Evolutionary conservation across 2,113 vertebrate species (phyloP).

Genomic region (Passer montanus): DNA sequence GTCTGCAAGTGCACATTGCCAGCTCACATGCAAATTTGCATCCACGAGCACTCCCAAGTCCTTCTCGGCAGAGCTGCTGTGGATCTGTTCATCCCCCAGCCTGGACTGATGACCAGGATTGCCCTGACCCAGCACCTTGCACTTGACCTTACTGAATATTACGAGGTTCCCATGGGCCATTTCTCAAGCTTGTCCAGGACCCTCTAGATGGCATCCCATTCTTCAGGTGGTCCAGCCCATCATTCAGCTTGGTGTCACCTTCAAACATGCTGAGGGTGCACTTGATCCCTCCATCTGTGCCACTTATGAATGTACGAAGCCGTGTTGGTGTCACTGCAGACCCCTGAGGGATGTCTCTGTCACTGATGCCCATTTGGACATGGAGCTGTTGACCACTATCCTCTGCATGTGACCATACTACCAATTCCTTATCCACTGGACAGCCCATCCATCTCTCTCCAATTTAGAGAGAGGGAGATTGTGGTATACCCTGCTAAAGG

Average conservation of each 20-base stretch:
- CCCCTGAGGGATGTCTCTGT: not conserved
- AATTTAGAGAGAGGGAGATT: not conserved
- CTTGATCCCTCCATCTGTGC: rapidly evolving
- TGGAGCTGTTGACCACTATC: not conserved
- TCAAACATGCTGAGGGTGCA: not conserved
- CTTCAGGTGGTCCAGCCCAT: not conserved
- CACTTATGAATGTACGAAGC: not conserved
- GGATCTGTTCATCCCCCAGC: not conserved
- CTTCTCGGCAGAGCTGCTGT: not conserved
- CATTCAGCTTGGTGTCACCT: not conserved
- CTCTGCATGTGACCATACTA: not conserved
- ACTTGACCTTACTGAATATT: not conserved
- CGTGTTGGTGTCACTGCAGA: not conserved
- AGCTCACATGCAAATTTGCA: not conserved
- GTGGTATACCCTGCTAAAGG: not conserved
- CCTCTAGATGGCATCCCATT: not conserved
- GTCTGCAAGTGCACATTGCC: not conserved
- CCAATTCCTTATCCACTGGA: not conserved
- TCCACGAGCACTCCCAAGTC: not conserved
- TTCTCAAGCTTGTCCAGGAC: not conserved
- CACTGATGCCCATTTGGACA: not conserved
- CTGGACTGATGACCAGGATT: rapidly evolving
- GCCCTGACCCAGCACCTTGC: not conserved
- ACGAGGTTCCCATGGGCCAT: not conserved
- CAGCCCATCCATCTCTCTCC: too few species aligned